Evolutionary conservation across 1,140 invertebrate species (phyloP).

Genomic region (Rhyacophila brunnea): DNA sequence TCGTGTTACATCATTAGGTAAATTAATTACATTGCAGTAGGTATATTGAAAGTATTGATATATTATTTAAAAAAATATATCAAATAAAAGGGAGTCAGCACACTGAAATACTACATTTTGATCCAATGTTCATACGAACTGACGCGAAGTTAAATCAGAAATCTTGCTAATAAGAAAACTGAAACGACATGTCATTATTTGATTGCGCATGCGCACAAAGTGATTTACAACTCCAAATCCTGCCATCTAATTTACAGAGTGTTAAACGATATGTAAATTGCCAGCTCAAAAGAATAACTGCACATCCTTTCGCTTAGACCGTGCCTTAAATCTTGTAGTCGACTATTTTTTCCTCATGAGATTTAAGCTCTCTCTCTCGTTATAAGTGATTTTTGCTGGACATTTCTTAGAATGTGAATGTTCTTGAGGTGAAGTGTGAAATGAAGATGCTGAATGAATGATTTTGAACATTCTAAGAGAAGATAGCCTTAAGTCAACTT

Average conservation of each 20-base stretch:
- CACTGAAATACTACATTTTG: too few species aligned
- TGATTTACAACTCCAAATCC: conserved; percentile 25
- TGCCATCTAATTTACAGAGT: conserved; percentile 23
- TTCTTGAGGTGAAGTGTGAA: not conserved
- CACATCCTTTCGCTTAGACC: not conserved
- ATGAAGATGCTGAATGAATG: not conserved
- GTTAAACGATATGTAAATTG: conserved; percentile 32
- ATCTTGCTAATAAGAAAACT: too few species aligned
- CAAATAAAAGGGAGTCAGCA: too few species aligned
- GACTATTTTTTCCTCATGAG: not conserved
- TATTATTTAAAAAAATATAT: too few species aligned
- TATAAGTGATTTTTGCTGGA: not conserved
- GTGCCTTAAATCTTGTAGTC: not conserved
- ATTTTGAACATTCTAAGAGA: not conserved
- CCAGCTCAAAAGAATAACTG: conserved; percentile 6
- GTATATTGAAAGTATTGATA: too few species aligned
- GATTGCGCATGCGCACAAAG: conserved; percentile 12
- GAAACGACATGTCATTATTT: conserved; percentile 24
- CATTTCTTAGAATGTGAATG: not conserved
- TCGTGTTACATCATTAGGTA: too few species aligned
- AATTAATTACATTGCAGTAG: too few species aligned
- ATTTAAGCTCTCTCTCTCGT: not conserved
- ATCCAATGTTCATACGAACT: too few species aligned
- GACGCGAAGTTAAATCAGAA: too few species aligned
- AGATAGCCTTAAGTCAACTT: conserved; percentile 14